phyloP scores from a whole-genome alignment of 2,888 invertebrate genomes.

The Rhamnusium bicolor region DNA sequence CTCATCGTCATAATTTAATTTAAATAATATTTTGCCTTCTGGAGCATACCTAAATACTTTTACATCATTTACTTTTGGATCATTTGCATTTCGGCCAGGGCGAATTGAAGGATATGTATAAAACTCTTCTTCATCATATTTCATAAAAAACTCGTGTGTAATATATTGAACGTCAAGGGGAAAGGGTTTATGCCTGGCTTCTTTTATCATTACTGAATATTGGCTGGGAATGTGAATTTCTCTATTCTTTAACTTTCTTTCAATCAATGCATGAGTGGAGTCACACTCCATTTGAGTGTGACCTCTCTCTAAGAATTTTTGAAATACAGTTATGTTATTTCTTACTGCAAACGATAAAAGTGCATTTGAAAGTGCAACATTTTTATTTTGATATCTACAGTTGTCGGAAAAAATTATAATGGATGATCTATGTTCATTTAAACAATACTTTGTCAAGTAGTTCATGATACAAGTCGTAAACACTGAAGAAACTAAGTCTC shows the following conservation, averaged over 20 bases:
- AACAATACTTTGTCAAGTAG: too few species aligned
- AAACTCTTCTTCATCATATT: not conserved
- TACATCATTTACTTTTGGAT: constrained; percentile 22
- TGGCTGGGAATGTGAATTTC: constrained; percentile 32
- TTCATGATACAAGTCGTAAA: too few species aligned
- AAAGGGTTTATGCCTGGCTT: constrained; percentile 32
- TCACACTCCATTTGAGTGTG: not conserved
- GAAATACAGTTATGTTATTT: not conserved
- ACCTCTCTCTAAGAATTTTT: too few species aligned
- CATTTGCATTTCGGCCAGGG: constrained; percentile 19
- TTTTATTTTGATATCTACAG: too few species aligned
- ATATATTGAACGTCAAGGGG: constrained; percentile 30
- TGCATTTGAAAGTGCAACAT: not conserved
- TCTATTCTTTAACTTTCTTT: constrained; percentile 30
- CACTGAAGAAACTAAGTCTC: too few species aligned
- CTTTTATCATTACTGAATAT: constrained; percentile 23
- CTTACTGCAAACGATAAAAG: not conserved
- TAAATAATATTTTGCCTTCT: constrained; percentile 22
- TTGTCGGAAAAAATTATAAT: too few species aligned
- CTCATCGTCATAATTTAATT: constrained; percentile 10
- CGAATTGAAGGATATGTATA: constrained; percentile 13
- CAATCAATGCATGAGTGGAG: constrained; percentile 32
- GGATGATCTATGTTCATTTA: too few species aligned
- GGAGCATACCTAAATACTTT: constrained; percentile 25
- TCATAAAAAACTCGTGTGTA: constrained; percentile 33